Evolutionary conservation across 2,113 vertebrate genomes (phyloP), one percentile per base, ranked within the genome.

Genomic region (Ameiurus melas): DNA sequence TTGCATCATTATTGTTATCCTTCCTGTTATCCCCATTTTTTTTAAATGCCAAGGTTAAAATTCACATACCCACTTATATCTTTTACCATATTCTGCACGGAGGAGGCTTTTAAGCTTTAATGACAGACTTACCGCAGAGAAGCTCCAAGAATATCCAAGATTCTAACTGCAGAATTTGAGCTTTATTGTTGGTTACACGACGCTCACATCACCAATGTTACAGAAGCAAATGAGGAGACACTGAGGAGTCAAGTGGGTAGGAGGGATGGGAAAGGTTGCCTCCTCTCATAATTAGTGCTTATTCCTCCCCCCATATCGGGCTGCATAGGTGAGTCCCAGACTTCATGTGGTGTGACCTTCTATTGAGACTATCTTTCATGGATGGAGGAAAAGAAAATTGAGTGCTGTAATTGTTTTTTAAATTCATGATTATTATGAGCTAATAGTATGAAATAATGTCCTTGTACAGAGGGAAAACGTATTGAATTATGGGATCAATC

Each of bases 311-410:
- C 92, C 94, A 90, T 93, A 92, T 93, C 88, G 92, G 91, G 94
- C 92, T 94, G 91, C 73, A 91, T 89, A 93, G 91, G 89, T 91
- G 90, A 89, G 86, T 92, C 91, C 90, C 90, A 90, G 94, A 90
- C 92, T 89, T 92, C 94, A 93, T 95, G 94, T 92, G 93, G 94
- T 85, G 90, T 92, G 93, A 95, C 93, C 94, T 95, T 95, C 93
- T 92, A 92, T 86, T 47, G 75, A 90, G 88, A 89, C 87, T 73
- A 17, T 87, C 85, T 75, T 14, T 88, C 60, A 90, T 70, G 2
- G 89, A 83, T 83, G 88, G 85, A n/a, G 47, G 12, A 89, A 19
- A 73, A 55, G n/a, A 85, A 81, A 73, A n/a, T 68, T 12, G 70
- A 64, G 53, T 43, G 19, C 33, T 75, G n/a, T 33, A 51, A 9